A percentile compares a stretch with the other conserved stretches of the same genome.
These are phyloP conservation scores for Leptinotarsa peninsularis DNA, from an alignment of 2,888 invertebrate genomes.

Conservation along the genomic window DNA sequence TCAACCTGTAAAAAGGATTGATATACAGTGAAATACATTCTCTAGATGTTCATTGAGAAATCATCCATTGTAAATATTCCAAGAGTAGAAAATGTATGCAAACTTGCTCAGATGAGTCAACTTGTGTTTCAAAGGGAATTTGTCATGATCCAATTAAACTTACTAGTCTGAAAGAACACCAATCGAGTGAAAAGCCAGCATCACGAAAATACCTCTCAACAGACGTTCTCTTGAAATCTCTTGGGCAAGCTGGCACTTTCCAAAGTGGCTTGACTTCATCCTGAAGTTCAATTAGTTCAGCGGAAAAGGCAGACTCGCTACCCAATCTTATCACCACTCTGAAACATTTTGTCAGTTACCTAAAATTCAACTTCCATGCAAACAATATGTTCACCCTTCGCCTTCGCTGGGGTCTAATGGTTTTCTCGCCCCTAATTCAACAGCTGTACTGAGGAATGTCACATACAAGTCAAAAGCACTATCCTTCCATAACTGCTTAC, in stretches of 20 bases:
- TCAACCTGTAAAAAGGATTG: background rate
- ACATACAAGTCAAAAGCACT: conserved; percentile 81
- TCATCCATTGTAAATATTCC: too few species aligned
- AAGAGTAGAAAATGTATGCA: too few species aligned
- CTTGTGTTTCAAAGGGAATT: background rate
- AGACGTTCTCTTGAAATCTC: conserved; percentile 86
- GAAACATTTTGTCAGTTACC: conserved; percentile 40
- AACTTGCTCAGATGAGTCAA: too few species aligned
- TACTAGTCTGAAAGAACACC: conserved; percentile 90
- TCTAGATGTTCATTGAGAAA: background rate
- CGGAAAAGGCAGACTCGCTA: conserved; percentile 80
- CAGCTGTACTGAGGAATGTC: conserved; percentile 86
- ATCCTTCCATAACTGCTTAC: conserved; percentile 82
- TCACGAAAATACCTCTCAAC: conserved; percentile 86
- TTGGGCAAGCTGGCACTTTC: conserved; percentile 81
- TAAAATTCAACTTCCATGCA: background rate
- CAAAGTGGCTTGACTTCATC: conserved; percentile 86
- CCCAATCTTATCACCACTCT: conserved; percentile 87
- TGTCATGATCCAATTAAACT: conserved; percentile 51
- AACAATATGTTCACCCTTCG: conserved; percentile 76
- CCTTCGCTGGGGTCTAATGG: conserved; percentile 86
- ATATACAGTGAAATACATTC: too few species aligned
- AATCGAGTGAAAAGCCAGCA: conserved; percentile 83
- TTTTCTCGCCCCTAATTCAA: conserved; percentile 85
- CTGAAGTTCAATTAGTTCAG: conserved; percentile 75